phyloP scores from a whole-genome alignment of 1,140 invertebrate species.

The Berghia stephanieae region DNA sequence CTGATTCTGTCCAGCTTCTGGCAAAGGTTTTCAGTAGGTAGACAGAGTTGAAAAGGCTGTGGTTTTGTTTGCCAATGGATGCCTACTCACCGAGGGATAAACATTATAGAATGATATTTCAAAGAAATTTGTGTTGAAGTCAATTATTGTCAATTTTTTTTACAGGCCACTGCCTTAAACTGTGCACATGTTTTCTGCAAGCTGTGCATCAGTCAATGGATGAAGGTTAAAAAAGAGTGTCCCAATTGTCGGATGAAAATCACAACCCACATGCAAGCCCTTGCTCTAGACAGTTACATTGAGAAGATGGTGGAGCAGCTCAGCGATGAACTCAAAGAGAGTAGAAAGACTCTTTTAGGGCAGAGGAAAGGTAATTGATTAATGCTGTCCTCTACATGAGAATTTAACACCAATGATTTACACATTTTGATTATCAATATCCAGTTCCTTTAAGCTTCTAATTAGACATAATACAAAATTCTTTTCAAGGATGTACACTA shows the following conservation, averaged over 20 bases:
- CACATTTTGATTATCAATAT: background rate
- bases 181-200: slow-evolving; percentile 84
- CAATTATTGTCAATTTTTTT: too few relatives aligned
- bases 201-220: slow-evolving; percentile 79
- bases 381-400: background rate
- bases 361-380: slow-evolving; percentile 52
- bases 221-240: slow-evolving; percentile 77
- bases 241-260: slow-evolving; percentile 75
- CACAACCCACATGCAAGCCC: slow-evolving; percentile 57
- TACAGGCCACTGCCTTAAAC: slow-evolving; percentile 75
- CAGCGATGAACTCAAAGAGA: slow-evolving; percentile 56
- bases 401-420: background rate
- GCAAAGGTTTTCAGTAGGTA: too few relatives aligned
- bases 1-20: too few relatives aligned
- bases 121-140: too few relatives aligned
- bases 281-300: slow-evolving; percentile 69
- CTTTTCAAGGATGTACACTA: background rate
- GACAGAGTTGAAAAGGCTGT: too few relatives aligned
- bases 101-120: too few relatives aligned
- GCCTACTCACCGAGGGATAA: too few relatives aligned
- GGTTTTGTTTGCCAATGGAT: too few relatives aligned
- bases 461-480: background rate
- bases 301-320: slow-evolving; percentile 73
- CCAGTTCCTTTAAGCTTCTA: background rate
- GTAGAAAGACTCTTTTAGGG: slow-evolving; percentile 46